Base-by-base conservation (phyloP, 1,140 invertebrate species). In the Maniola jurtina region DNA sequence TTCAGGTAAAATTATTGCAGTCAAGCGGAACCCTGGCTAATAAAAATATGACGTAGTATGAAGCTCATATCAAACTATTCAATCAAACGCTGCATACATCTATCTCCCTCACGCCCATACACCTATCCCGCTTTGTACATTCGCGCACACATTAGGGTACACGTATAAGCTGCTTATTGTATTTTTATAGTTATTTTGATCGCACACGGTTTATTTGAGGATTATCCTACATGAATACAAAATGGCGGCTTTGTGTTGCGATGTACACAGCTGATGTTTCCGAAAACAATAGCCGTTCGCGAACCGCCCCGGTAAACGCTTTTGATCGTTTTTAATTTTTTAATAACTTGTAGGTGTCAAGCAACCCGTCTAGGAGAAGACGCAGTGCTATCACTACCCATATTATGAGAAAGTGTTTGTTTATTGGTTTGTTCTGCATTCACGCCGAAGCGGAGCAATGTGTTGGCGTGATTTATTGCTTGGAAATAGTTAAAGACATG, bases 161-260 rank as follows among this genome's bases (percentile, higher is more conserved):
- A 88, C 72, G 82, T 76, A 81, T 87, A 87, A 87, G 84, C 84
- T 81, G 79, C 82, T 87, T 87, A 88, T 88, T 89, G 84, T 87
- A 87, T 86, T 87, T 87, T 89, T 89, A 88, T 88, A 88, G 85
- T 89, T 89, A 89, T 89, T 89, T 88, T 88, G 87, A 88, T 89
- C 82, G 81, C 83, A 86, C 83, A 86, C 61, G 76, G 77, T 80
- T 84, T 83, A 86, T 88, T 85, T 86, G 71, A 72, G 83, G 84
- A 88, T 89, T 83, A 89, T 89, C 85, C 84, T 70, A 72, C 72
- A 88, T 88, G 87, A 89, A 88, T 89, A 88, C 80, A 79, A 73
- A 86, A 86, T 81, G 74, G 76, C 70, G 68, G 73, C 76, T 77
- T 84, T 86, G 82, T 85, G 64, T 64, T 62, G 60, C 70, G 57